Evolutionary conservation across 2,797 vertebrate species (phyloP), one percentile per base, ranked within the genome.

Genomic region (Anguilla marmorata): DNA sequence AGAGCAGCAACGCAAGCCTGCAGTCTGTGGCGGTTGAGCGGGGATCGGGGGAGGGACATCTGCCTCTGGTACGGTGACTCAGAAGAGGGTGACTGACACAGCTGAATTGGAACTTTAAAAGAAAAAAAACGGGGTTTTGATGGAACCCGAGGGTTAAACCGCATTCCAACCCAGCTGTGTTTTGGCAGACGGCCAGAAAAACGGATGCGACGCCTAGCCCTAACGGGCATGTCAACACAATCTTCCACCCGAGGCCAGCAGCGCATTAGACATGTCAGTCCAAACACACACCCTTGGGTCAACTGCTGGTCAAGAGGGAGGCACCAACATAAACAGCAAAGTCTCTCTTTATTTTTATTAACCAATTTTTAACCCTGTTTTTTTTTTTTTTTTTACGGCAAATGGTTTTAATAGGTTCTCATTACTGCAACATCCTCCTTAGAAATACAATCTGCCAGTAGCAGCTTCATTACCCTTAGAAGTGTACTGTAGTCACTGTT

Each of bases 1-100:
- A 91, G 80, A 80, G 86, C 91, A 91, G 91, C 94, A 94, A 94
- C 94, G 91, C 91, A 90, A 88, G 93, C 91, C 91, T 93, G 92
- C 91, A 41, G 72, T 41, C 72, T 76, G 72, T 24, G 72, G 72
- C 12, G 21, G 33, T 3, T 19, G 33, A 21, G 72, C 8, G 3
- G 69, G 9, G 30, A 7, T 16, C 11, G 50, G 3, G 3, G 6
- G 72, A 12, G 54, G 54, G 54, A 56, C 54, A 56, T 14, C 54
- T 56, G 54, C 14, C 2, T 56, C 14, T 92, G 72, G 30, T 41
- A 76, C 33, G 14, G 30, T 37, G 11, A 5, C 12, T 37, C 72
- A 16, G 72, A 37, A 89, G 69, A 56, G 90, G 83, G 90, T 89
- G 91, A 93, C n/a, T 72, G n/a, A 27, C 27, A 72, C 66, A 72